Conservation (phyloP, 2,888 invertebrate genomes). For the Catocala sponsa region DNA sequence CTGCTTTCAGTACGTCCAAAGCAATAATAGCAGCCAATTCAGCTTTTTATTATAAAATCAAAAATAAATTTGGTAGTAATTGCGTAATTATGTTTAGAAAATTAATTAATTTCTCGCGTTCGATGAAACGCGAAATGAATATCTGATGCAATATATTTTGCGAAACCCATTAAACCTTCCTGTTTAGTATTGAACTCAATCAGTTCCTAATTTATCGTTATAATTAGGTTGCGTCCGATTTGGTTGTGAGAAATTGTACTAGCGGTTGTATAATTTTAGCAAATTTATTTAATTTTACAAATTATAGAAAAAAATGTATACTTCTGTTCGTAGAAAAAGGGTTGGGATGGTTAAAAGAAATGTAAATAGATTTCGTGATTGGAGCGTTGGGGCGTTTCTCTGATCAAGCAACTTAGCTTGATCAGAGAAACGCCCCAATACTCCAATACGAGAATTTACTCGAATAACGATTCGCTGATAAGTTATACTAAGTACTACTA, state of each 20-base stretch:
- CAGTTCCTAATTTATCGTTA: constrained; percentile 36
- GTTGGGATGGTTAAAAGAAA: no score
- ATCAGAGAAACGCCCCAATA: no score
- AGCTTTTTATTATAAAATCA: constrained; percentile 27
- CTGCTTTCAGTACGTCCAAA: neutral
- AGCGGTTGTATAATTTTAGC: constrained; percentile 2
- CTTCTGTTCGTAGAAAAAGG: neutral
- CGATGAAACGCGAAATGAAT: constrained; percentile 35
- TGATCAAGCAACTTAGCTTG: no score
- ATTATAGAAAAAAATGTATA: neutral
- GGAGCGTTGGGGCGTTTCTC: no score
- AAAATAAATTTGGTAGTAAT: constrained; percentile 24
- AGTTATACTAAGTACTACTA: no score
- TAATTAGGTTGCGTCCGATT: constrained; percentile 35
- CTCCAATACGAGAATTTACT: no score
- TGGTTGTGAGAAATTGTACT: constrained; percentile 22
- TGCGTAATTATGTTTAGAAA: constrained; percentile 35
- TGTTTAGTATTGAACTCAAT: constrained; percentile 29
- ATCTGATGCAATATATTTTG: constrained; percentile 36
- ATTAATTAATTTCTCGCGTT: constrained; percentile 37
- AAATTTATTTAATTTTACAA: neutral
- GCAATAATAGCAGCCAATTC: constrained; percentile 16
- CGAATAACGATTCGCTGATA: no score
- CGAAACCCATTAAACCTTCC: constrained; percentile 28
- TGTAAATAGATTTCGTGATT: no score